phyloP scores from a whole-genome alignment of 2,113 vertebrate genomes.

The Falcunculus frontatus region DNA sequence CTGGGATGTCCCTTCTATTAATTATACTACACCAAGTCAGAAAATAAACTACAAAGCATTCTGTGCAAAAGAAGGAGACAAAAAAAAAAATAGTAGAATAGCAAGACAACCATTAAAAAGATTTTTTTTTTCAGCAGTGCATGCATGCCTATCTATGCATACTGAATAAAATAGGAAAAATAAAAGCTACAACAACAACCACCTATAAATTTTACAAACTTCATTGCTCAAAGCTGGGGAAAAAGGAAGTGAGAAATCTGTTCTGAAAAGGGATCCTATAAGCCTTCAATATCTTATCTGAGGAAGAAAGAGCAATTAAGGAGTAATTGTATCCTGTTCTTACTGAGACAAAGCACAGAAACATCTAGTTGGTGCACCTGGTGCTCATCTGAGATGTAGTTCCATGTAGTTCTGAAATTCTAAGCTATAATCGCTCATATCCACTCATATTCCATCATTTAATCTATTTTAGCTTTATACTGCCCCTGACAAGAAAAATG shows the following conservation, averaged over 20 bases:
- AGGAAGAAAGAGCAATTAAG: not conserved
- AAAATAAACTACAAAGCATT: not conserved
- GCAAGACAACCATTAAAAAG: not conserved
- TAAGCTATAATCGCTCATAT: not conserved
- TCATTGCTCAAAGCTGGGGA: not conserved
- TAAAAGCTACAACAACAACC: not conserved
- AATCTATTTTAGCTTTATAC: not conserved
- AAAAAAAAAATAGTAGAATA: not conserved
- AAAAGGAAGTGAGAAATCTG: not conserved
- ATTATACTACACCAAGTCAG: not conserved
- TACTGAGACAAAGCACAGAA: not conserved
- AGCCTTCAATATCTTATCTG: not conserved
- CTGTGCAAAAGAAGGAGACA: not conserved
- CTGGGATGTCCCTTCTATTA: not conserved
- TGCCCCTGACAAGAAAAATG: not conserved
- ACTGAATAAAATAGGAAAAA: not conserved
- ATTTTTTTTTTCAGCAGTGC: not conserved
- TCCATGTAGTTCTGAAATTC: not conserved
- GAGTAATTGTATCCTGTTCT: not conserved
- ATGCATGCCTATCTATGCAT: not conserved
- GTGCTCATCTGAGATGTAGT: not conserved
- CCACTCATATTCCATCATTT: not conserved
- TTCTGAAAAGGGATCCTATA: not conserved
- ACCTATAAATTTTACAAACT: not conserved
- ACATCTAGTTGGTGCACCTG: not conserved